These are phyloP conservation scores for Anolis apletophallus DNA, from an alignment of 2,797 vertebrate genomes.

Conservation along the genomic window DNA sequence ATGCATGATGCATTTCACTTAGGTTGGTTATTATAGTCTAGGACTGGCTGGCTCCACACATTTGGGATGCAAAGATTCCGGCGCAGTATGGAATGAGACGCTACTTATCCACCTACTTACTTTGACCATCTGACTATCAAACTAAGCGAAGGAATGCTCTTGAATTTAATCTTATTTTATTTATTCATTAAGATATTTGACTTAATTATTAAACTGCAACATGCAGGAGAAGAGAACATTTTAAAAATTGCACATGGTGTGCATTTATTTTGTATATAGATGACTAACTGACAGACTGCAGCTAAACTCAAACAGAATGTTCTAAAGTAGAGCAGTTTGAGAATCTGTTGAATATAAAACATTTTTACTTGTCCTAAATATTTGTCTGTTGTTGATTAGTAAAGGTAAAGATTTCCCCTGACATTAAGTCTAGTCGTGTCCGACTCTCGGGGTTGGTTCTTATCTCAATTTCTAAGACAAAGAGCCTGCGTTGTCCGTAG, in stretches of 20 bases:
- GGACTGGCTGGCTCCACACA: constrained; percentile 59
- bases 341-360: constrained; percentile 81
- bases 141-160: constrained; percentile 82
- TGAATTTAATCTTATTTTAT: constrained; percentile 86
- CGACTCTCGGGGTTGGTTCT: no score
- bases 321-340: constrained; percentile 82
- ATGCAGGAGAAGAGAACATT: constrained; percentile 70
- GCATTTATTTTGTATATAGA: constrained; percentile 88
- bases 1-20: constrained; percentile 84
- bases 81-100: constrained; percentile 80
- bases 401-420: no score
- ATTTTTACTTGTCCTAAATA: constrained; percentile 76
- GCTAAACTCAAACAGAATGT: constrained; percentile 80
- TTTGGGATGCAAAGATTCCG: constrained; percentile 63
- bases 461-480: no score
- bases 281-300: constrained; percentile 80
- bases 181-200: constrained; percentile 92
- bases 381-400: constrained; percentile 58
- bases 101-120: constrained; percentile 79
- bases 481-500: no score
- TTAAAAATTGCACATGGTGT: constrained; percentile 74
- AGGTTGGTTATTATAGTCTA: constrained; percentile 69
- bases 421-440: no score
- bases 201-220: constrained; percentile 80
- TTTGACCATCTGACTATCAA: constrained; percentile 76